Percentiles rank a stretch among this genome's conserved stretches.
Evolutionary conservation across 2,797 vertebrate genomes (phyloP).

Genomic region (Alectoris magna): DNA sequence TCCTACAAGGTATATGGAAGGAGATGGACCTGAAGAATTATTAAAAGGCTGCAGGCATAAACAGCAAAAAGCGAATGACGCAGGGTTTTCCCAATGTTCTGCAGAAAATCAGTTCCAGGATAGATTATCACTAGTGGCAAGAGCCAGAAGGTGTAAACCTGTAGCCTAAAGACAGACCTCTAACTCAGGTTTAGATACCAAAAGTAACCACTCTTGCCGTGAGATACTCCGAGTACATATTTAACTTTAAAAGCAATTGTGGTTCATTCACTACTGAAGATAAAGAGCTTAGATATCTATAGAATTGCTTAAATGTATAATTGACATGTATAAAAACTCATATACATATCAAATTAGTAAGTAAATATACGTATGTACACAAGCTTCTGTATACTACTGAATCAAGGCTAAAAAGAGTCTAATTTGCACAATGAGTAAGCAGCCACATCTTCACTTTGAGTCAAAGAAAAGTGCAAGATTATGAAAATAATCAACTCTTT

Average conservation of each 20-base stretch:
- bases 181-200: background rate
- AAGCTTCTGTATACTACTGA: background rate
- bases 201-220: background rate
- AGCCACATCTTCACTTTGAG: background rate
- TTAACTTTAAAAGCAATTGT: background rate
- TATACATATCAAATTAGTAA: background rate
- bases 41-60: background rate
- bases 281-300: background rate
- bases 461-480: background rate
- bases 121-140: background rate
- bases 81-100: background rate
- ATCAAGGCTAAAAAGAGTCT: background rate
- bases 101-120: background rate
- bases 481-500: background rate
- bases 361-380: background rate
- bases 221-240: background rate
- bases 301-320: background rate
- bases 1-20: background rate
- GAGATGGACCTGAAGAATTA: background rate
- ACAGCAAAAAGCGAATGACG: background rate
- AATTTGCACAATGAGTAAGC: background rate
- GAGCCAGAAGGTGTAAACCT: background rate
- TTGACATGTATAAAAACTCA: background rate
- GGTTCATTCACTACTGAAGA: background rate
- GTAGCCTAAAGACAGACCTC: background rate